Conservation (phyloP, 1,140 invertebrate species). For the Oncopodura yosiiana region DNA sequence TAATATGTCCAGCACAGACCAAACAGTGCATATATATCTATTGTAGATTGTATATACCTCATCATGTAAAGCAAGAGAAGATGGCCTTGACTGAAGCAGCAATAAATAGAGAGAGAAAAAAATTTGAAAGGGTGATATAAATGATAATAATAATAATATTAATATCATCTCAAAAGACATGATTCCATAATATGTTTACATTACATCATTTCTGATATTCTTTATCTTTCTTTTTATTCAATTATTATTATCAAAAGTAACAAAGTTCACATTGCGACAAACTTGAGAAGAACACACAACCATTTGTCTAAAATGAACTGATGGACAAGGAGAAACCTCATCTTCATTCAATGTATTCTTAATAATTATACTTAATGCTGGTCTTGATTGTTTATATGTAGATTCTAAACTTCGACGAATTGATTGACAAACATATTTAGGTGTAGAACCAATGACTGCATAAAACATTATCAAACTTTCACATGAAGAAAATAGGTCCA, state of each 20-base stretch:
- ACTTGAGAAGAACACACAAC: slow-evolving; percentile 17
- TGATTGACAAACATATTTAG: slow-evolving; percentile 10
- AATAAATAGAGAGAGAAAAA: background rate
- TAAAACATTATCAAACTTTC: slow-evolving; percentile 12
- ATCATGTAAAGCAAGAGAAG: background rate
- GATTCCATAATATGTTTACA: background rate
- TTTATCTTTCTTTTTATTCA: background rate
- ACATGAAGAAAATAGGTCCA: background rate
- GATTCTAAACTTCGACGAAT: slow-evolving; percentile 8
- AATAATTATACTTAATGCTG: slow-evolving; percentile 19
- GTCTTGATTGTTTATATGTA: slow-evolving; percentile 8
- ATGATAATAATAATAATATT: background rate
- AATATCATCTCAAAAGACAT: background rate
- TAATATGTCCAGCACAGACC: background rate
- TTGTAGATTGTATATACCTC: too few species aligned
- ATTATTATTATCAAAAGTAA: background rate
- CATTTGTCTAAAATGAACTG: slow-evolving; percentile 18
- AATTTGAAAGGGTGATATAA: too few species aligned
- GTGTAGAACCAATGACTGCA: slow-evolving; percentile 10
- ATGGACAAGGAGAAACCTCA: slow-evolving; percentile 12
- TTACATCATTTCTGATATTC: background rate
- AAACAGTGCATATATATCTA: too few species aligned
- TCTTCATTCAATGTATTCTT: slow-evolving; percentile 8
- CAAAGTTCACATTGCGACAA: slow-evolving; percentile 13
- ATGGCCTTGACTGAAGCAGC: background rate